These are phyloP conservation scores for Peromyscus aztecus DNA, from an alignment of 2,797 vertebrate genomes.

Conservation along the genomic window DNA sequence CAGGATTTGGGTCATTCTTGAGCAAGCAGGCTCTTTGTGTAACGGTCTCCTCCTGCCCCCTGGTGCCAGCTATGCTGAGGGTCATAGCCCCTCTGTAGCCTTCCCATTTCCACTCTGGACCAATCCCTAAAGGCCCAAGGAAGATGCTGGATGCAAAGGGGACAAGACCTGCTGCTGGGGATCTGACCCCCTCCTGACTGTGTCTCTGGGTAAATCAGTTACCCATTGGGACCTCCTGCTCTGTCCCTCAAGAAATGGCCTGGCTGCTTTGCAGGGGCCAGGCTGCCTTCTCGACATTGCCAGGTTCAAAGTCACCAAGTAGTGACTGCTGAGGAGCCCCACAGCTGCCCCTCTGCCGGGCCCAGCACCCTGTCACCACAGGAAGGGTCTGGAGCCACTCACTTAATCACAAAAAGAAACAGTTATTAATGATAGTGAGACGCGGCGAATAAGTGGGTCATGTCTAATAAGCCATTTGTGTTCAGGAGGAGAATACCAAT, in stretches of 20 bases:
- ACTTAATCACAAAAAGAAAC: slow-evolving; percentile 88
- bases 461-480: slow-evolving; percentile 88
- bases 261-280: slow-evolving; percentile 41
- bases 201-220: slow-evolving; percentile 36
- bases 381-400: slow-evolving; percentile 85
- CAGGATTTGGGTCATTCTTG: slow-evolving; percentile 19
- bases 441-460: slow-evolving; percentile 87
- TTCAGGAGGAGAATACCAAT: slow-evolving; percentile 90
- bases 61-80: slow-evolving; percentile 47
- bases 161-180: not conserved
- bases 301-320: slow-evolving; percentile 84
- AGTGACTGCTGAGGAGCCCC: slow-evolving; percentile 68
- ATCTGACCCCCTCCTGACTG: not conserved
- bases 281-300: slow-evolving; percentile 70
- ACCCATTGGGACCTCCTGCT: slow-evolving; percentile 8
- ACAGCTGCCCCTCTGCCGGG: slow-evolving; percentile 47
- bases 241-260: slow-evolving; percentile 24
- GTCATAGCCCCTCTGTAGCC: not conserved
- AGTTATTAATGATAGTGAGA: slow-evolving; percentile 88
- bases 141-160: not conserved
- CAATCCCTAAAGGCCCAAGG: not conserved
- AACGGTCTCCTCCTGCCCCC: slow-evolving; percentile 54
- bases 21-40: slow-evolving; percentile 25
- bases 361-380: slow-evolving; percentile 56
- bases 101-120: not conserved